These are phyloP conservation scores for Meriones unguiculatus DNA, from an alignment of 2,113 vertebrate genomes.

Conservation along the genomic window DNA sequence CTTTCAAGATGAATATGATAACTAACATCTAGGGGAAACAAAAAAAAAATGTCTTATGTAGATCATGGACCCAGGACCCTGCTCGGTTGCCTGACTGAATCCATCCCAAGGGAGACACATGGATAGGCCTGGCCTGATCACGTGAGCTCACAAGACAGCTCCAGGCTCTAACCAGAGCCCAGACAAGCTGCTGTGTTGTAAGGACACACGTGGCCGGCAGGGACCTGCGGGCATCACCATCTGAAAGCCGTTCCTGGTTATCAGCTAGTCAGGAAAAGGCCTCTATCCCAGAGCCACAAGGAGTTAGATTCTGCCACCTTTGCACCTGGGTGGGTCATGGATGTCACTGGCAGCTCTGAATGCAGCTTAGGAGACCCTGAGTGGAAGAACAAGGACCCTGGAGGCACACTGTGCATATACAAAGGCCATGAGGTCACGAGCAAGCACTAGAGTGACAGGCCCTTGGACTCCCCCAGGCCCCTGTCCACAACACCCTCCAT, in stretches of 20 bases:
- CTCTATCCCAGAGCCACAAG: not conserved
- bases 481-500: fast-evolving
- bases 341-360: not conserved
- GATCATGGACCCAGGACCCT: not conserved
- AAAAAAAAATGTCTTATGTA: slow-evolving; percentile 8
- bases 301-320: too few relatives aligned
- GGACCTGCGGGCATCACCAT: not conserved
- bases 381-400: fast-evolving
- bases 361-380: fast-evolving
- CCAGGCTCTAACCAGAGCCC: not conserved
- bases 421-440: fast-evolving
- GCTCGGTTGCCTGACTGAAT: not conserved
- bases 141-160: not conserved
- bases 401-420: fast-evolving
- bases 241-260: not conserved
- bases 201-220: fast-evolving
- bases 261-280: not conserved
- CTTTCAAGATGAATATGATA: slow-evolving; percentile 32
- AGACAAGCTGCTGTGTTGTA: not conserved
- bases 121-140: not conserved
- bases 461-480: not conserved
- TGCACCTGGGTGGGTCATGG: fast-evolving
- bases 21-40: not conserved
- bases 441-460: fast-evolving
- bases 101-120: not conserved